Evolutionary conservation across 2,113 vertebrate genomes (phyloP), one percentile per base, ranked within the genome.

Genomic region (Alethe castanea): DNA sequence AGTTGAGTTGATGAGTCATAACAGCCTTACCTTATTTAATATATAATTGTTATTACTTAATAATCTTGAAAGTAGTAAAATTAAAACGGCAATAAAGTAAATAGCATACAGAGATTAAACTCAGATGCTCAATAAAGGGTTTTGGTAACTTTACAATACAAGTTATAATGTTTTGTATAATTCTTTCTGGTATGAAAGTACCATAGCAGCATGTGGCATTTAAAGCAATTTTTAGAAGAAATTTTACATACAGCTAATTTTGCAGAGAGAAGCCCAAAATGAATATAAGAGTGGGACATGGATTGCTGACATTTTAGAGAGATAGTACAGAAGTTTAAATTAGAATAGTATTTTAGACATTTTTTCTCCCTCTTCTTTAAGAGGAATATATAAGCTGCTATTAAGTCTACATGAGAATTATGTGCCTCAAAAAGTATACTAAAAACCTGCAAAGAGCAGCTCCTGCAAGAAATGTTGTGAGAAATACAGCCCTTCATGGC

Each of bases 51-150:
- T 90, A 92, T 64, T 81, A 76, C 29, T 70, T 92, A 74, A 88
- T 94, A 60, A 81, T 92, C 36, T 96, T 78, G 71, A 92, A 73
- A 94, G 64, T 35, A 93, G 62, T 65, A 94, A 90, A 88, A 95
- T 92, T 67, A 87, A 92, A 95, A 83, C 38, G 2, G 19, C 65
- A 78, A 64, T 86, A 90, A 96, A 57, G 16, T 77, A 57, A 96
- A 94, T 61, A 96, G 25, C 15, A 88, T 42, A 40, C 17, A 85
- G 20, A 94, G 52, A 86, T 95, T 78, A 88, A 96, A 92, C 9
- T 86, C 71, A 97, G 71, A 94, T 91, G 48, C 8, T 91, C 67
- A 90, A 19, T 64, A 74, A 65, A 92, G 11, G 77, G 42, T 91
- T 96, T 96, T 71, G 90, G 57, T 79, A 92, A 88, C 61, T 60